Conservation (phyloP, 2,797 vertebrate genomes). For the Amblyopsis hoosieri region DNA sequence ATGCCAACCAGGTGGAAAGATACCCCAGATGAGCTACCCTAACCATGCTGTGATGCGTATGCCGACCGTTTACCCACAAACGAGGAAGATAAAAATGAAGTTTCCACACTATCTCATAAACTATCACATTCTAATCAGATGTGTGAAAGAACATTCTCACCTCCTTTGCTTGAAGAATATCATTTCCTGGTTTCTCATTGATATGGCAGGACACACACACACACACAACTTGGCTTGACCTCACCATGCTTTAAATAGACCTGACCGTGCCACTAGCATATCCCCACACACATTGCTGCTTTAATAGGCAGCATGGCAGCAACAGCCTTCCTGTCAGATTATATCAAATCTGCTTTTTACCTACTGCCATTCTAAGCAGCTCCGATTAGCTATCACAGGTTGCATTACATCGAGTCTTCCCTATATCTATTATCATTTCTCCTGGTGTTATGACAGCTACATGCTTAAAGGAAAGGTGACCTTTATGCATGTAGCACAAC, state of each 20-base stretch:
- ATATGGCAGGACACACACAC: not conserved
- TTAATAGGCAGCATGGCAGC: not conserved
- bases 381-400: not conserved
- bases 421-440: constrained; percentile 29
- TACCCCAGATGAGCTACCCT: no score
- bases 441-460: constrained; percentile 72
- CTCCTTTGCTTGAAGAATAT: not conserved
- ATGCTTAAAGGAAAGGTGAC: constrained; percentile 29
- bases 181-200: constrained; percentile 13
- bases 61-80: no score
- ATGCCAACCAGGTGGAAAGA: no score
- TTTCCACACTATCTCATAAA: no score
- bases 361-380: not conserved
- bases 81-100: no score
- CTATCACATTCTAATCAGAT: no score
- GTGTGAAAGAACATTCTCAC: no score
- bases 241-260: constrained; percentile 20
- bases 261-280: constrained; percentile 6
- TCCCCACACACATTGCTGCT: not conserved
- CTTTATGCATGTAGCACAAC: constrained; percentile 48
- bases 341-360: constrained; percentile 8
- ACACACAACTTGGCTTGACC: constrained; percentile 1
- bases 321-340: not conserved
- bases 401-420: constrained; percentile 22
- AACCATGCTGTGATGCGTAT: no score